Evolutionary conservation across 2,888 invertebrate genomes (phyloP).

Genomic region (Platycheirus rosarum): DNA sequence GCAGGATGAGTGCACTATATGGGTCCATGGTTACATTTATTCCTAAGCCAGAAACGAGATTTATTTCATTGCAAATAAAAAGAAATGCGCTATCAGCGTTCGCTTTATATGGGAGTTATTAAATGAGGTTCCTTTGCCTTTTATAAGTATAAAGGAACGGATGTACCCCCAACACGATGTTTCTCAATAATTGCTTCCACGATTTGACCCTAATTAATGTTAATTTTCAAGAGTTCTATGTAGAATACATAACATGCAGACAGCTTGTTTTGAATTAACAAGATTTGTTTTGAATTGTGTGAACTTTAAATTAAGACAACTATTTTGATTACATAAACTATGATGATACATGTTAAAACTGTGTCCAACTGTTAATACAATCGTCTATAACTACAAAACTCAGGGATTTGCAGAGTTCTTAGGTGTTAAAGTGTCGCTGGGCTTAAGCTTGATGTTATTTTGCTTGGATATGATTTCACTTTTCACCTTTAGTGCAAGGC

Average conservation of each 20-base stretch:
- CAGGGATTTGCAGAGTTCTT: no score
- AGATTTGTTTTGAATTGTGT: background rate
- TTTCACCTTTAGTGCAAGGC: no score
- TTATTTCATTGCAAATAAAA: slow-evolving; percentile 57
- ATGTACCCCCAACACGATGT: slow-evolving; percentile 10
- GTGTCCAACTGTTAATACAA: no score
- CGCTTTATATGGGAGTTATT: slow-evolving; percentile 35
- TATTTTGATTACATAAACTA: no score
- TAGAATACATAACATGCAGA: slow-evolving; percentile 29
- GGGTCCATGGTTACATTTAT: slow-evolving; percentile 36
- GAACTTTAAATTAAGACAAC: background rate
- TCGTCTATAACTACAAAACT: no score
- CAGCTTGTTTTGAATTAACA: background rate
- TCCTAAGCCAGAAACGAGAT: slow-evolving; percentile 44
- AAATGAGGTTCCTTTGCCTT: slow-evolving; percentile 17
- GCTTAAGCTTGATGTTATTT: no score
- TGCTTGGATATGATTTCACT: no score
- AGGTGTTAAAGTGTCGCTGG: no score
- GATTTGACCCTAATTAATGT: slow-evolving; percentile 46
- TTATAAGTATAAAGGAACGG: background rate
- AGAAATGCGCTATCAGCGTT: slow-evolving; percentile 60
- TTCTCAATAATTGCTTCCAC: slow-evolving; percentile 54
- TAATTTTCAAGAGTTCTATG: slow-evolving; percentile 36
- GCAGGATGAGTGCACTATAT: slow-evolving; percentile 59
- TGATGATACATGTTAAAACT: no score